Conservation (phyloP, 2,888 invertebrate genomes). For the Phragmatobia fuliginosa region DNA sequence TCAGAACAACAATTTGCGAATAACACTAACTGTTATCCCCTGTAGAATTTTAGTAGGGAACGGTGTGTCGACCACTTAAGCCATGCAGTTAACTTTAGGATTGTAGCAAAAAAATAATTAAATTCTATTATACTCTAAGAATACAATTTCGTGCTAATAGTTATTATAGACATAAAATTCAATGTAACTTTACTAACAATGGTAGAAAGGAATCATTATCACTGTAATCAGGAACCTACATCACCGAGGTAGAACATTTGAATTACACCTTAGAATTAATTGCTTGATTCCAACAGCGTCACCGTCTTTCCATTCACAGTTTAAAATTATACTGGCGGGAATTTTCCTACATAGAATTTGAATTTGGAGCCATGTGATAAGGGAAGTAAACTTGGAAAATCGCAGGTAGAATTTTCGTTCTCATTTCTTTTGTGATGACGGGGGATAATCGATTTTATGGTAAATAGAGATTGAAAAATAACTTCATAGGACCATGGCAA, state of each 20-base stretch:
- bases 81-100: no score
- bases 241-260: not conserved
- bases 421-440: not conserved
- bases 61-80: no score
- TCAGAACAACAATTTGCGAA: no score
- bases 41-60: no score
- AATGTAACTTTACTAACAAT: not conserved
- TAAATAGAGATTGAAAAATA: not conserved
- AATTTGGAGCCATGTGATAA: not conserved
- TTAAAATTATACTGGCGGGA: not conserved
- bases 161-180: not conserved
- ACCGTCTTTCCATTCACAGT: conserved; percentile 11
- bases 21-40: no score
- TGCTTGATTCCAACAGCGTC: conserved; percentile 1
- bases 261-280: conserved; percentile 12
- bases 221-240: not conserved
- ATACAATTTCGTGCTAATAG: not conserved
- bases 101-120: no score
- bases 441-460: no score
- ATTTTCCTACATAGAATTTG: not conserved
- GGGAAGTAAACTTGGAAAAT: not conserved
- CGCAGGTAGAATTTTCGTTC: not conserved
- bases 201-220: not conserved
- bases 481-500: not conserved
- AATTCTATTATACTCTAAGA: not conserved